Evolutionary conservation across 2,113 vertebrate genomes (phyloP).

Genomic region (Corythoichthys haematopterus): DNA sequence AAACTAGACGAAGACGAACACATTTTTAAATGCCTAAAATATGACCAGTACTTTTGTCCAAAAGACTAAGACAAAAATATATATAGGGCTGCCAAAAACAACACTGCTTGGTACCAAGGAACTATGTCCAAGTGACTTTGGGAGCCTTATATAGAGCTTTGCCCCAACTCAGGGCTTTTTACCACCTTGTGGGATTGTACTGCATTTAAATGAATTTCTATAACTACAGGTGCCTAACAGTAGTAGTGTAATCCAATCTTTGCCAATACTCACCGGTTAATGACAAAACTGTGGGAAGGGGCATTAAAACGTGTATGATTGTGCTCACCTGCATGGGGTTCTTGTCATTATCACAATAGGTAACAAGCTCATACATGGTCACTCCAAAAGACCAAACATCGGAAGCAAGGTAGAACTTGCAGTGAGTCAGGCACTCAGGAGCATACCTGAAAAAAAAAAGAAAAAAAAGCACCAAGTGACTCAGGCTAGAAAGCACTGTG

Average conservation of each 20-base stretch:
- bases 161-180: too few relatives aligned
- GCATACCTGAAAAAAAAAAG: conserved; percentile 82
- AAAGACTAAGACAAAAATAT: too few relatives aligned
- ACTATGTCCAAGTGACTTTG: background rate
- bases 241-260: too few relatives aligned
- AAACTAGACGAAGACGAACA: too few relatives aligned
- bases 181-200: too few relatives aligned
- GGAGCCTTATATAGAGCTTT: background rate
- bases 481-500: background rate
- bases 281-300: background rate
- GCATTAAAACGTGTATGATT: background rate
- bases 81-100: too few relatives aligned
- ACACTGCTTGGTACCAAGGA: background rate
- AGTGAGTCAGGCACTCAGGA: conserved; percentile 86
- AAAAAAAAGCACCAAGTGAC: background rate
- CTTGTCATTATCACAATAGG: conserved; percentile 82
- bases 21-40: too few relatives aligned
- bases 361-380: conserved; percentile 90
- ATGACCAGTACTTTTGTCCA: too few relatives aligned
- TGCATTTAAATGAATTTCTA: too few relatives aligned
- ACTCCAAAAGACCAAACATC: conserved; percentile 98
- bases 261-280: too few relatives aligned
- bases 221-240: too few relatives aligned
- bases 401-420: conserved; percentile 92
- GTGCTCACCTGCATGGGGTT: conserved; percentile 83